phyloP scores from a whole-genome alignment of 2,797 vertebrate genomes.

The Liasis olivaceus region DNA sequence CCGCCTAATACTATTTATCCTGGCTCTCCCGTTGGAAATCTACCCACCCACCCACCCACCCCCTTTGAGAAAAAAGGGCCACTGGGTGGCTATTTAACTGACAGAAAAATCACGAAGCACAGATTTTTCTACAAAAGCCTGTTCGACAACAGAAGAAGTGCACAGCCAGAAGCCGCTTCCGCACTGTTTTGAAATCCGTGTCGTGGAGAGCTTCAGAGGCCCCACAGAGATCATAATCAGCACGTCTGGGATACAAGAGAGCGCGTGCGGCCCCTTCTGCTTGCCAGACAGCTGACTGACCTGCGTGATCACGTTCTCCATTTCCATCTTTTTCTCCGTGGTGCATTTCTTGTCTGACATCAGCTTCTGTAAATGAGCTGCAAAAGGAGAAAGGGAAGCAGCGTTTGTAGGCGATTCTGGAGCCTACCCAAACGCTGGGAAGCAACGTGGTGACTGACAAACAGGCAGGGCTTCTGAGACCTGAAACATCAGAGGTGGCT shows the following conservation, averaged over 20 bases:
- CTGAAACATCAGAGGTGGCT: neutral
- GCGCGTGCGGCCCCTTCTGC: rapidly evolving
- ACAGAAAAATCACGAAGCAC: neutral
- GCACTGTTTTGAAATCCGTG: neutral
- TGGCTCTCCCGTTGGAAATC: neutral
- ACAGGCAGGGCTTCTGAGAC: no score
- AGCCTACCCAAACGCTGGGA: neutral
- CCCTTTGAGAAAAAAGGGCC: neutral
- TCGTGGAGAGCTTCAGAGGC: neutral
- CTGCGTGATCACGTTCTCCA: slow-evolving; percentile 93
- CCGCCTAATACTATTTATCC: neutral
- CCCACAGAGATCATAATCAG: neutral
- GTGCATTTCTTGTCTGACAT: slow-evolving; percentile 98
- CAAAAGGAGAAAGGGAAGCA: neutral
- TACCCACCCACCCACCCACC: neutral
- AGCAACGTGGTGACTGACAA: neutral
- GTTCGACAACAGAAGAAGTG: neutral
- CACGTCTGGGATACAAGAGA: neutral
- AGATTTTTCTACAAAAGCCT: neutral
- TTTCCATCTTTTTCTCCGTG: slow-evolving; percentile 90
- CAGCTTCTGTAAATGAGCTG: slow-evolving; percentile 95
- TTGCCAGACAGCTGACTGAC: slow-evolving; percentile 65
- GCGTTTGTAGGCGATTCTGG: neutral
- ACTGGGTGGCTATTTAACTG: neutral
- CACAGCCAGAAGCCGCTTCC: neutral